phyloP scores from a whole-genome alignment of 2,888 invertebrate species.

The Mythimna lalbum region DNA sequence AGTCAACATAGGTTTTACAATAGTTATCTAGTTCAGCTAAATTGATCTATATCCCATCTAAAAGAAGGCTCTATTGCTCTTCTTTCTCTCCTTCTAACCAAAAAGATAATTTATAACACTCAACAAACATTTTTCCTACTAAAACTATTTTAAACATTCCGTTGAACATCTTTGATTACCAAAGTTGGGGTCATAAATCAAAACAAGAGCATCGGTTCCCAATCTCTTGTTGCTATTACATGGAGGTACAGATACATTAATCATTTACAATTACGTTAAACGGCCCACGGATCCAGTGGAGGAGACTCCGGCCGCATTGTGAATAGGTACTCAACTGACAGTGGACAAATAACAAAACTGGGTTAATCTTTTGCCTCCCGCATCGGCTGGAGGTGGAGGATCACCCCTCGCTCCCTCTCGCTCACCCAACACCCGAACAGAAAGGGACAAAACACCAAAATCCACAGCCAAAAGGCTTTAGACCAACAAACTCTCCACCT shows the following conservation, averaged over 20 bases:
- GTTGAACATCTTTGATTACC: slow-evolving; percentile 70
- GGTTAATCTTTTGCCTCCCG: slow-evolving; percentile 91
- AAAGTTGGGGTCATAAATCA: slow-evolving; percentile 82
- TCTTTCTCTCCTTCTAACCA: background rate
- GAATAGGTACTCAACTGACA: slow-evolving; percentile 90
- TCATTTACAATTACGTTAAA: slow-evolving; percentile 90
- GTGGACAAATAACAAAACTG: slow-evolving; percentile 91
- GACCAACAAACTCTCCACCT: slow-evolving; percentile 56
- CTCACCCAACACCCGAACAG: slow-evolving; percentile 77
- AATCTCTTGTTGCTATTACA: slow-evolving; percentile 85
- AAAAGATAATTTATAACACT: background rate
- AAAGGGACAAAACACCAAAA: slow-evolving; percentile 77
- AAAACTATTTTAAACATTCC: slow-evolving; percentile 65
- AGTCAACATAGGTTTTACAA: background rate
- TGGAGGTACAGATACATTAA: slow-evolving; percentile 86
- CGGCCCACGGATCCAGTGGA: slow-evolving; percentile 85
- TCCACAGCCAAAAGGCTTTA: slow-evolving; percentile 76
- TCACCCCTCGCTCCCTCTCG: slow-evolving; percentile 82
- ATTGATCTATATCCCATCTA: too few species aligned
- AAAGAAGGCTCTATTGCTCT: background rate
- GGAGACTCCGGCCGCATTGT: slow-evolving; percentile 88
- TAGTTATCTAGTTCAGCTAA: background rate
- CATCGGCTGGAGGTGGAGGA: slow-evolving; percentile 81
- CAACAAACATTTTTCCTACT: slow-evolving; percentile 35
- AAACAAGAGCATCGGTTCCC: slow-evolving; percentile 81